These are phyloP conservation scores for Helicoverpa zea DNA, from an alignment of 1,140 invertebrate species.

Conservation along the genomic window DNA sequence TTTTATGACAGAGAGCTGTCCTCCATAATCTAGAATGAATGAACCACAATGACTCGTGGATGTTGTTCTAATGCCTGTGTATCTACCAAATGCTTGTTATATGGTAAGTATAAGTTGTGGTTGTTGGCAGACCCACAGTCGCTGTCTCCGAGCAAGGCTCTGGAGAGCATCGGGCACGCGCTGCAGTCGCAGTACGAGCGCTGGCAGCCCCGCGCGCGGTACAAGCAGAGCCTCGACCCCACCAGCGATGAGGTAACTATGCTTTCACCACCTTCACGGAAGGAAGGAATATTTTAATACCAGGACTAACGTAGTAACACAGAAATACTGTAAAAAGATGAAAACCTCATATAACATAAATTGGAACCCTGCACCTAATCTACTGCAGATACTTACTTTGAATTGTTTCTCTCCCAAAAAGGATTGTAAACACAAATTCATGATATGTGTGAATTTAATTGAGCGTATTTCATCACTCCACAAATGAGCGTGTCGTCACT, in stretches of 20 bases:
- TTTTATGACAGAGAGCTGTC: too few relatives aligned
- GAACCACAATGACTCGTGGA: too few relatives aligned
- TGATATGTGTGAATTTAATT: neutral
- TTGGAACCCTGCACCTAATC: too few relatives aligned
- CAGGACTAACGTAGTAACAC: too few relatives aligned
- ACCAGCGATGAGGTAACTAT: slow-evolving; percentile 94
- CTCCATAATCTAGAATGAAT: too few relatives aligned
- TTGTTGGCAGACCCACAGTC: slow-evolving; percentile 90
- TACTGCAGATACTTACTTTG: too few relatives aligned
- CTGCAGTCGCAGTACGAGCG: slow-evolving; percentile 98
- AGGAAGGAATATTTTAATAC: too few relatives aligned
- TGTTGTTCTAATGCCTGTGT: too few relatives aligned
- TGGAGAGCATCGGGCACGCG: slow-evolving; percentile 96
- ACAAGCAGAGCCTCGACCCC: slow-evolving; percentile 98
- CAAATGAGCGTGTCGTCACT: neutral
- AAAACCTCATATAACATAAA: too few relatives aligned
- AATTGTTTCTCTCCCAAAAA: too few relatives aligned
- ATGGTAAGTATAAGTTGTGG: neutral
- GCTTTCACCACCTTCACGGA: neutral
- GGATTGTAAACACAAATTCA: neutral
- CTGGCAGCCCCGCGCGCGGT: slow-evolving; percentile 98
- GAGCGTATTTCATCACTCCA: neutral
- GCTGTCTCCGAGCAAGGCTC: slow-evolving; percentile 96
- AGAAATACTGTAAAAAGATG: too few relatives aligned
- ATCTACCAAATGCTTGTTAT: neutral